A percentile compares a stretch with the other conserved stretches of the same genome.
Evolutionary conservation across 2,888 invertebrate species (phyloP).

Genomic region (Meiosimyza decipiens): DNA sequence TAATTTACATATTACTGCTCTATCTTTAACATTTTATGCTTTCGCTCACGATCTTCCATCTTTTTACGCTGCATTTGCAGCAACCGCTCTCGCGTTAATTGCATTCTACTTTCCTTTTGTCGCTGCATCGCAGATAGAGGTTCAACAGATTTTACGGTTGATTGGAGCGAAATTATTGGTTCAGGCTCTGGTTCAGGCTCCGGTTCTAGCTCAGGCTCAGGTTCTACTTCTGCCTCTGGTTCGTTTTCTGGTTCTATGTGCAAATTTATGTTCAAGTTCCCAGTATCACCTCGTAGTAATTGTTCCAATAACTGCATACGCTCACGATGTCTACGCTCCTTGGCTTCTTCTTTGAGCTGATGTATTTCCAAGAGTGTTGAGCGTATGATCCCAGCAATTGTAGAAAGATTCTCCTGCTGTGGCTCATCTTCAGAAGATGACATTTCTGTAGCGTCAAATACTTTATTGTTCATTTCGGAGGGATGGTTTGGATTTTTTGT

Average conservation of each 20-base stretch:
- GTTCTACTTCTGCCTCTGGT: background rate
- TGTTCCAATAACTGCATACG: constrained; percentile 39
- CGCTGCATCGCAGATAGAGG: background rate
- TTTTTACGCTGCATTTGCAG: constrained; percentile 45
- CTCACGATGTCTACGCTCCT: constrained; percentile 46
- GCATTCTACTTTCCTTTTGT: background rate
- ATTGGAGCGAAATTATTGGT: background rate
- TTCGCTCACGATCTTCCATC: constrained; percentile 49
- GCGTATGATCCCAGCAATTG: constrained; percentile 43
- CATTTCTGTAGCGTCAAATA: background rate
- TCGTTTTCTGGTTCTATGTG: background rate
- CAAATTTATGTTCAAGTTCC: background rate
- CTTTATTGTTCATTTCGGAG: background rate
- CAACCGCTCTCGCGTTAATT: constrained; percentile 43
- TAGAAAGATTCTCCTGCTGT: constrained; percentile 2
- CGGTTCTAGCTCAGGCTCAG: background rate
- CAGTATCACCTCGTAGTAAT: constrained; percentile 22
- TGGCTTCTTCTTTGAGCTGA: constrained; percentile 45
- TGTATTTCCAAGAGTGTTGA: constrained; percentile 47
- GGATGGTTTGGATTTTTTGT: background rate
- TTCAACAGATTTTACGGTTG: background rate
- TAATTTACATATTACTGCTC: too few species aligned
- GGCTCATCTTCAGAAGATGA: constrained; percentile 17
- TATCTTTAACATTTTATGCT: constrained; percentile 16
- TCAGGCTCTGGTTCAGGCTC: background rate